Evolutionary conservation across 92 coral and sea anemone species (phyloP).

Genomic region (Actinernus sp.): DNA sequence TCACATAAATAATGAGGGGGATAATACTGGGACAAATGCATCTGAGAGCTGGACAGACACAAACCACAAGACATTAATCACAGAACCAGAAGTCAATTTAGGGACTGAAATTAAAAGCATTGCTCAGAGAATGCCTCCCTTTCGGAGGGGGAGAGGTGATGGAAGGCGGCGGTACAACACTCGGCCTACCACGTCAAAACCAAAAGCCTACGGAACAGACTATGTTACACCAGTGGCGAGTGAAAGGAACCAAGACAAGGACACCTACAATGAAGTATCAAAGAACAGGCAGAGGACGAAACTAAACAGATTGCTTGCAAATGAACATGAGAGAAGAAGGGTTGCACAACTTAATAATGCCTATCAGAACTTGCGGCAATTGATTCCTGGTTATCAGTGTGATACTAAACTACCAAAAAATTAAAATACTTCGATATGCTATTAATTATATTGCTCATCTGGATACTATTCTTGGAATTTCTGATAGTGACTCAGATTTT

Average conservation of each 20-base stretch:
- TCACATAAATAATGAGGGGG: too few species aligned
- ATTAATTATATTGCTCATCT: conserved; percentile 83
- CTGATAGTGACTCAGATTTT: neutral
- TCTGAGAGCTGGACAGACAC: too few species aligned
- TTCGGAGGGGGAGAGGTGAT: neutral
- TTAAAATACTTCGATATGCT: conserved; percentile 86
- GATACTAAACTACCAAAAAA: conserved; percentile 90
- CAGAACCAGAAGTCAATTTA: neutral
- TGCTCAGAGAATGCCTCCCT: neutral
- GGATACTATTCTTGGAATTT: conserved; percentile 57
- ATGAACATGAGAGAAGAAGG: conserved; percentile 87
- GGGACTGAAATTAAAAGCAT: neutral
- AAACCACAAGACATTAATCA: too few species aligned
- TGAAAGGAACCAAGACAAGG: conserved; percentile 58
- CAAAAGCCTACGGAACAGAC: conserved; percentile 50
- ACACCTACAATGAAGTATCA: conserved; percentile 18
- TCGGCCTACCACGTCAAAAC: conserved; percentile 56
- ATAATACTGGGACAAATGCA: too few species aligned
- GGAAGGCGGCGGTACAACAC: conserved; percentile 64
- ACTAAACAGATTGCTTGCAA: conserved; percentile 82
- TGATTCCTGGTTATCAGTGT: conserved; percentile 91
- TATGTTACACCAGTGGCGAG: conserved; percentile 41
- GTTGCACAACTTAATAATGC: conserved; percentile 89
- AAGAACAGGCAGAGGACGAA: conserved; percentile 76
- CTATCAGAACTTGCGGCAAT: conserved; percentile 78